These are phyloP conservation scores for Eubasilissa regina DNA, from an alignment of 1,140 invertebrate species.

Conservation along the genomic window DNA sequence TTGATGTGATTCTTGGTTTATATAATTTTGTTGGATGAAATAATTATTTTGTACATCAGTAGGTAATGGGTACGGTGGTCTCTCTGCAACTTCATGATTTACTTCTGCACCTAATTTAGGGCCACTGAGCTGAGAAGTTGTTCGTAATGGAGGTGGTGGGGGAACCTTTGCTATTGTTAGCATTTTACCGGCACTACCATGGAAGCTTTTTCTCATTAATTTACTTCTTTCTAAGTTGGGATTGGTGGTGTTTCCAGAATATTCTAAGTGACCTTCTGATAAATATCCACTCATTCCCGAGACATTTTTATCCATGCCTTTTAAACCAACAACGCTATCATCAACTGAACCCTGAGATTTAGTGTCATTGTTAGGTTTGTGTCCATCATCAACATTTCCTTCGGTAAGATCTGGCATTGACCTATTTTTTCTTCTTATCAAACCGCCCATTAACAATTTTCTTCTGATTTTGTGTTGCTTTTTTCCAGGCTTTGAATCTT, in stretches of 20 bases:
- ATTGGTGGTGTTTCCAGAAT: slow-evolving; percentile 76
- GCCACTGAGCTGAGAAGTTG: slow-evolving; percentile 86
- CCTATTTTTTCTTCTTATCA: slow-evolving; percentile 90
- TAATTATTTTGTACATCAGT: slow-evolving; percentile 63
- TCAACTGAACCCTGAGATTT: slow-evolving; percentile 78
- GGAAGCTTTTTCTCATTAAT: slow-evolving; percentile 91
- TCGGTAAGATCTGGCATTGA: slow-evolving; percentile 93
- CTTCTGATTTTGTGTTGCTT: slow-evolving; percentile 93
- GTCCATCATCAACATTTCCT: slow-evolving; percentile 74
- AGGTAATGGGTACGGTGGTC: slow-evolving; percentile 70
- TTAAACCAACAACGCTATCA: slow-evolving; percentile 82
- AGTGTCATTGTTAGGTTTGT: slow-evolving; percentile 64
- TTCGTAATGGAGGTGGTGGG: slow-evolving; percentile 87
- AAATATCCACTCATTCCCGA: slow-evolving; percentile 84
- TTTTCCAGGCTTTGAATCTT: slow-evolving; percentile 83
- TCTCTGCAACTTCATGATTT: slow-evolving; percentile 72
- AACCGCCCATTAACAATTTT: slow-evolving; percentile 90
- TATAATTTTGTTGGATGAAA: slow-evolving; percentile 52
- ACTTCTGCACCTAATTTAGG: slow-evolving; percentile 78
- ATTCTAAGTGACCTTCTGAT: slow-evolving; percentile 90
- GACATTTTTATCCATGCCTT: slow-evolving; percentile 73
- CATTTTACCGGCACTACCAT: slow-evolving; percentile 86
- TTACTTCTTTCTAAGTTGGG: slow-evolving; percentile 89
- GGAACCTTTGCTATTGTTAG: slow-evolving; percentile 88
- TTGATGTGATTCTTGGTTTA: slow-evolving; percentile 62